Percentiles rank a stretch among this genome's conserved stretches.
Conservation (phyloP, 1,140 invertebrate genomes). For the Drosophila bipectinata region DNA sequence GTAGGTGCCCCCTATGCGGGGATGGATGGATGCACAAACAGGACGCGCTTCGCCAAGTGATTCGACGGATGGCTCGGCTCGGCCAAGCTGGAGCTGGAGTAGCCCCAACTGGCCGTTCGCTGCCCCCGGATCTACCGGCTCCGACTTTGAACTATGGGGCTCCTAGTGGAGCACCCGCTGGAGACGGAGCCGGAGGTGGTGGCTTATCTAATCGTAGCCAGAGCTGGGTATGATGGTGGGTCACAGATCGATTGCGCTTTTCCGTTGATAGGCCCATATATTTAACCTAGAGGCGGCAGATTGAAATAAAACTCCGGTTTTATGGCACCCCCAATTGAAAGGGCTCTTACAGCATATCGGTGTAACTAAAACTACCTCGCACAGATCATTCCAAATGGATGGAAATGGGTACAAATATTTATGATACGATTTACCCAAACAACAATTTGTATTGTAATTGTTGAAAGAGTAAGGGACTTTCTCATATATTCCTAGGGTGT, state of each 20-base stretch:
- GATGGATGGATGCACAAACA: constrained; percentile 60
- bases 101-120: background rate
- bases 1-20: constrained; percentile 22
- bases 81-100: background rate
- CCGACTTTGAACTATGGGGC: constrained; percentile 20
- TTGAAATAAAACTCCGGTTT: constrained; percentile 78
- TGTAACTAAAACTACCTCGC: constrained; percentile 29
- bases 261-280: constrained; percentile 69
- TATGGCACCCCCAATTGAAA: constrained; percentile 43
- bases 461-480: constrained; percentile 33
- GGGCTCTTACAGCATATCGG: constrained; percentile 31
- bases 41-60: constrained; percentile 20
- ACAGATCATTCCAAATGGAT: constrained; percentile 24
- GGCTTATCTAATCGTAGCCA: constrained; percentile 65
- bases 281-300: constrained; percentile 71
- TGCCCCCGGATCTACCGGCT: constrained; percentile 25
- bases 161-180: background rate
- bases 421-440: constrained; percentile 62
- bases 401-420: constrained; percentile 51
- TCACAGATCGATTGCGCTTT: constrained; percentile 66
- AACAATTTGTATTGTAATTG: constrained; percentile 73
- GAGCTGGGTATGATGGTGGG: constrained; percentile 55
- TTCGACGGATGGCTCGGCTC: background rate
- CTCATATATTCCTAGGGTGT: background rate
- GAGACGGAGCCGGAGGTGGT: constrained; percentile 1